Evolutionary conservation across 2,888 invertebrate species (phyloP).

Genomic region (Acleris laterana): DNA sequence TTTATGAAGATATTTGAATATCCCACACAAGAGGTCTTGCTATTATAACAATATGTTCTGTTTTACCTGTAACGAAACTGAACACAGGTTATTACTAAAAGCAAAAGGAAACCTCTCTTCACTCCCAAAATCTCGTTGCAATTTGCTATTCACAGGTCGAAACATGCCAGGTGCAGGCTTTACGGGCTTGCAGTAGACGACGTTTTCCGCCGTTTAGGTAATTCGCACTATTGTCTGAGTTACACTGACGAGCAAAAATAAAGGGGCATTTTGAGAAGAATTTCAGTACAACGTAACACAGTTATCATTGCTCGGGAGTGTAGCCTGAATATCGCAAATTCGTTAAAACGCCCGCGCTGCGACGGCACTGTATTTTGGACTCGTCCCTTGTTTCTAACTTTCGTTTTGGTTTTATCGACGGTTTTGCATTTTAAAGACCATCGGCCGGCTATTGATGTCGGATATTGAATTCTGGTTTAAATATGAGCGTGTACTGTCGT

Average conservation of each 20-base stretch:
- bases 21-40: too few species aligned
- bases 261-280: too few species aligned
- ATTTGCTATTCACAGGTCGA: slow-evolving; percentile 8
- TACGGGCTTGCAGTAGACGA: slow-evolving; percentile 5
- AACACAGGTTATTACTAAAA: not conserved
- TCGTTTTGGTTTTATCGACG: slow-evolving; percentile 17
- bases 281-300: too few species aligned
- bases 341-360: slow-evolving; percentile 28
- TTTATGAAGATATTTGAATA: too few species aligned
- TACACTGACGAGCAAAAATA: too few species aligned
- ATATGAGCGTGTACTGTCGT: not conserved
- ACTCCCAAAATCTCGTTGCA: slow-evolving; percentile 1
- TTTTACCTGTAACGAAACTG: too few species aligned
- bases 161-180: slow-evolving; percentile 12
- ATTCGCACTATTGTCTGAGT: slow-evolving; percentile 33
- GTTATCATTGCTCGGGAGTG: too few species aligned
- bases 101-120: not conserved
- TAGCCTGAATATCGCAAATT: slow-evolving; percentile 27
- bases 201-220: slow-evolving; percentile 36
- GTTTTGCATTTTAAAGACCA: slow-evolving; percentile 1
- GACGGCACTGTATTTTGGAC: slow-evolving; percentile 4
- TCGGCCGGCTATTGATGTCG: not conserved
- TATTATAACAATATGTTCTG: too few species aligned
- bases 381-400: slow-evolving; percentile 1
- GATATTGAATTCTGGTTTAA: not conserved